These are phyloP conservation scores for Lipotes vexillifer DNA, from an alignment of 2,113 vertebrate species.

Conservation along the genomic window DNA sequence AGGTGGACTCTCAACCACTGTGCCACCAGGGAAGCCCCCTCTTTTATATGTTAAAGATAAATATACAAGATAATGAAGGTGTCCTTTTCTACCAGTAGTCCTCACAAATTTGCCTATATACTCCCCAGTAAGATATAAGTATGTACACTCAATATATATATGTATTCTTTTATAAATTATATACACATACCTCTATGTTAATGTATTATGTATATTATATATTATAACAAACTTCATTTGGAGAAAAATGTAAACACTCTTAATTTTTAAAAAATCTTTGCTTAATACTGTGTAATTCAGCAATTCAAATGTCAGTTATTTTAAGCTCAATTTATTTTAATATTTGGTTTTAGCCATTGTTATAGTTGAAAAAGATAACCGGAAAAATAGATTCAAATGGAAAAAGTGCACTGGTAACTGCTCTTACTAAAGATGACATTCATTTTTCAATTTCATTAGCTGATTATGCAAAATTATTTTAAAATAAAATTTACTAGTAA, in stretches of 20 bases:
- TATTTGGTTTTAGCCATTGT: not conserved
- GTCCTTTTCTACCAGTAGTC: not conserved
- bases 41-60: not conserved
- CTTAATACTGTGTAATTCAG: not conserved
- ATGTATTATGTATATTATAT: not conserved
- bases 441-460: not conserved
- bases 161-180: not conserved
- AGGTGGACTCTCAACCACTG: no score
- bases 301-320: not conserved
- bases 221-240: not conserved
- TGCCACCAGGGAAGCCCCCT: not conserved
- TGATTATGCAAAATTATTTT: not conserved
- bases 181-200: not conserved
- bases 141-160: not conserved
- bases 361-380: not conserved
- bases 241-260: not conserved
- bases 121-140: not conserved
- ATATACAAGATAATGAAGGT: not conserved
- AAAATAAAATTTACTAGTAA: not conserved
- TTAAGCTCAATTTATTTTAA: not conserved
- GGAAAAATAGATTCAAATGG: not conserved
- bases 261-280: not conserved
- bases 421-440: not conserved
- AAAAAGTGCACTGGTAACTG: not conserved
- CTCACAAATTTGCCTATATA: not conserved